Conservation (phyloP, 1,140 invertebrate genomes). For the Phthorimaea operculella region DNA sequence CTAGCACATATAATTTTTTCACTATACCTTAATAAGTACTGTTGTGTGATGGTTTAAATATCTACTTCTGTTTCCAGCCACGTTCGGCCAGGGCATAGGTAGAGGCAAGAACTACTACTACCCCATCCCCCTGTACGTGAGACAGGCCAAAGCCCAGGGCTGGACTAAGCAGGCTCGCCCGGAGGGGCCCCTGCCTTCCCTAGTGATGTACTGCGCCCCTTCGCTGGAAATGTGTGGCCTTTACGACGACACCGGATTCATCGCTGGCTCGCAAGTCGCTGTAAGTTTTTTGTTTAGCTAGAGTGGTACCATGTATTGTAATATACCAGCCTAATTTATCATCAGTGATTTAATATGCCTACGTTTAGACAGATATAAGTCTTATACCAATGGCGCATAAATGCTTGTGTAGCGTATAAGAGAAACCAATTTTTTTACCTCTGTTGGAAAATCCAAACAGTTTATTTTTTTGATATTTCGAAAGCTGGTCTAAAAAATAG, state of each 20-base stretch:
- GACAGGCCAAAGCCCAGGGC: background rate
- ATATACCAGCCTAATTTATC: no score
- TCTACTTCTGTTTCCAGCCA: background rate
- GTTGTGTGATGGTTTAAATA: background rate
- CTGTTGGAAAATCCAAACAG: no score
- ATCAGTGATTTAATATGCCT: no score
- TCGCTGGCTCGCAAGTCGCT: constrained; percentile 15
- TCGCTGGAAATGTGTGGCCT: constrained; percentile 12
- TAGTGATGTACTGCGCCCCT: constrained; percentile 5
- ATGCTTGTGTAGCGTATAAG: no score
- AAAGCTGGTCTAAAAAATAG: no score
- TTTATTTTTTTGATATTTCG: no score
- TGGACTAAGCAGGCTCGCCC: constrained; percentile 2
- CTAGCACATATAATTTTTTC: no score
- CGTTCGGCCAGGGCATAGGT: background rate
- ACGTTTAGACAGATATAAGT: background rate
- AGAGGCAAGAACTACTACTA: background rate
- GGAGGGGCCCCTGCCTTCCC: constrained; percentile 1
- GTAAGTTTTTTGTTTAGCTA: constrained; percentile 9
- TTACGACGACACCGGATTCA: constrained; percentile 13
- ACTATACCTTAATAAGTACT: no score
- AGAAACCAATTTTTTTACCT: no score
- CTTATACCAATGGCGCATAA: background rate
- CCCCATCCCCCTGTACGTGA: background rate
- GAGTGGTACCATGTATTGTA: no score